Evolutionary conservation across 2,888 invertebrate genomes (phyloP).

Genomic region (Acanthosepion pharaonis): DNA sequence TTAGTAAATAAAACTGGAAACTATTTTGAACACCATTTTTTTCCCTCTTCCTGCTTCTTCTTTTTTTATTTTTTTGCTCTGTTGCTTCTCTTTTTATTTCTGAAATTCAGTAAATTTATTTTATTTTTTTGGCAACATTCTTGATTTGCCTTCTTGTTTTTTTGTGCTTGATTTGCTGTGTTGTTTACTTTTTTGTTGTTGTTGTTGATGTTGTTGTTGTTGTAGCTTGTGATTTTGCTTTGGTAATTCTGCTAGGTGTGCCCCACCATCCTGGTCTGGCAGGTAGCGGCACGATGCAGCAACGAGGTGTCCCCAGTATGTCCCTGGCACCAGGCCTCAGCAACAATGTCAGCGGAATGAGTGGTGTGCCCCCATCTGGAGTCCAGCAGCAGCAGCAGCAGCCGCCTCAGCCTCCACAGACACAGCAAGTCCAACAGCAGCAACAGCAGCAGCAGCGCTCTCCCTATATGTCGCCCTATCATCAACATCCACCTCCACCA

Average conservation of each 20-base stretch:
- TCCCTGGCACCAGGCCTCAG: neutral
- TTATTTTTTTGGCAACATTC: neutral
- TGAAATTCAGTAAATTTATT: neutral
- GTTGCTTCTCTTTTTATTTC: neutral
- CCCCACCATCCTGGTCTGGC: constrained; percentile 39
- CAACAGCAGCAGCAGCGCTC: constrained; percentile 1
- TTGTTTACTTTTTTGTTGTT: constrained; percentile 4
- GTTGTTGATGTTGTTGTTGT: constrained; percentile 43
- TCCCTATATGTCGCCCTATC: constrained; percentile 43
- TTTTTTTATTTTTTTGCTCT: neutral
- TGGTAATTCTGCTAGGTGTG: constrained; percentile 45
- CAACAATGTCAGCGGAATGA: neutral
- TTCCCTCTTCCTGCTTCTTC: no score
- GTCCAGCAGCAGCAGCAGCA: neutral
- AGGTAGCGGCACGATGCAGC: constrained; percentile 18
- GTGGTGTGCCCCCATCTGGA: constrained; percentile 38
- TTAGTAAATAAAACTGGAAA: no score
- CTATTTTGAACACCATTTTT: no score
- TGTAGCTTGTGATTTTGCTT: constrained; percentile 37
- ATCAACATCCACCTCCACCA: neutral
- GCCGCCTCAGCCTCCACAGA: neutral
- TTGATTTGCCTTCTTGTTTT: neutral
- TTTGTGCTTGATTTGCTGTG: constrained; percentile 22
- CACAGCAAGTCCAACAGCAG: neutral
- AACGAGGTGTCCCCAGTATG: neutral